A percentile compares a stretch with the other conserved stretches of the same genome.
These are phyloP conservation scores for Xyrichtys novacula DNA, from an alignment of 2,797 vertebrate genomes.

Conservation along the genomic window DNA sequence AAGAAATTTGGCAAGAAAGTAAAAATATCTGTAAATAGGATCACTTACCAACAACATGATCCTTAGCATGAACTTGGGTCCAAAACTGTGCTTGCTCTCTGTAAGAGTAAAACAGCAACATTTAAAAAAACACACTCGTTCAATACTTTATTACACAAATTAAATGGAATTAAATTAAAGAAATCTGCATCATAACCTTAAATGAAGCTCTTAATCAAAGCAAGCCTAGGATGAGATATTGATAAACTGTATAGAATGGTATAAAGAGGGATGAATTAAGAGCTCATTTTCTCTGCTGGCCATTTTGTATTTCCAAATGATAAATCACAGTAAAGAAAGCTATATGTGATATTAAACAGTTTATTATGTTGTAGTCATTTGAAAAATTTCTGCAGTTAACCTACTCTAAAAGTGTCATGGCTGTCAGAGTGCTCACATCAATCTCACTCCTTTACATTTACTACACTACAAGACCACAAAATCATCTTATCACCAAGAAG, in stretches of 20 bases:
- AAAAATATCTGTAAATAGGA: background rate
- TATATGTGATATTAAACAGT: background rate
- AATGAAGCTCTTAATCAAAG: background rate
- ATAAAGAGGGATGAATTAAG: background rate
- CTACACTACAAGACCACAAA: background rate
- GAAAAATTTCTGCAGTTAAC: background rate
- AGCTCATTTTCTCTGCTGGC: background rate
- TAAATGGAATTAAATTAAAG: background rate
- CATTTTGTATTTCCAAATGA: background rate
- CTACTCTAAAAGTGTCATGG: background rate
- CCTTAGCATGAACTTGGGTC: conserved; percentile 62
- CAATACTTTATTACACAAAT: background rate
- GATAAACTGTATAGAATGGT: too few relatives aligned
- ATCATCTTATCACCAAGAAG: background rate
- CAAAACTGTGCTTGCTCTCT: conserved; percentile 75
- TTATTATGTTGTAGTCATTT: background rate
- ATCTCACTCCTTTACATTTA: background rate
- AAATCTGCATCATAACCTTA: background rate
- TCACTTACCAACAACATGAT: conserved; percentile 71
- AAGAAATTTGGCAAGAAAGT: background rate
- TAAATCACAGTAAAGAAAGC: background rate
- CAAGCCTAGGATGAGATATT: background rate
- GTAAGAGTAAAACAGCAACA: conserved; percentile 26
- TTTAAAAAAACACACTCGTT: background rate
- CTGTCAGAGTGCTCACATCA: background rate